Percentiles rank a stretch among this genome's conserved stretches.
These are phyloP conservation scores for Chrysoperla carnea DNA, from an alignment of 1,140 invertebrate genomes.

Conservation along the genomic window DNA sequence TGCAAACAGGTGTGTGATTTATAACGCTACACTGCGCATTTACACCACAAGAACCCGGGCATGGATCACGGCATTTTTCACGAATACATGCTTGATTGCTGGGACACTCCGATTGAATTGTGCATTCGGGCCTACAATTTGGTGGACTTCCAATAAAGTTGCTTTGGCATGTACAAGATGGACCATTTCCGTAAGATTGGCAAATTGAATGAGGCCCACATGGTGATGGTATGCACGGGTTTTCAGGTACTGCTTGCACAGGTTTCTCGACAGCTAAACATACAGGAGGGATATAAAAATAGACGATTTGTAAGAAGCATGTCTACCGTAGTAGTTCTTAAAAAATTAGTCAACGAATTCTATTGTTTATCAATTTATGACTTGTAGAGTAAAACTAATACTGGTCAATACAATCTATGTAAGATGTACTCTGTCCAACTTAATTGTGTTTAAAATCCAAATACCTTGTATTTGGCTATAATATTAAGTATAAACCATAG, in stretches of 20 bases:
- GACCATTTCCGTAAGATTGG: conserved; percentile 30
- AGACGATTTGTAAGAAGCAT: conserved; percentile 5
- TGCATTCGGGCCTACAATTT: conserved; percentile 45
- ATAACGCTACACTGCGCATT: conserved; percentile 52
- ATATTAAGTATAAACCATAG: too few species aligned
- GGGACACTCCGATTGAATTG: conserved; percentile 41
- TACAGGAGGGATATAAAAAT: conserved; percentile 22
- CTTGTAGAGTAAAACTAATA: too few species aligned
- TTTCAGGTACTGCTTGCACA: conserved; percentile 18
- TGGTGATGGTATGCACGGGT: conserved; percentile 45
- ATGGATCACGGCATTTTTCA: conserved; percentile 54
- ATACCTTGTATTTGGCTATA: too few species aligned
- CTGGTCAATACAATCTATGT: too few species aligned
- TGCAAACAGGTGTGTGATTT: conserved; percentile 56
- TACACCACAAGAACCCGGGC: conserved; percentile 50
- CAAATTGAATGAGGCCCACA: conserved; percentile 50
- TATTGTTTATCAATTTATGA: too few species aligned
- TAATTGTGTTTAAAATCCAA: too few species aligned
- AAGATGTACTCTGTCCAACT: too few species aligned
- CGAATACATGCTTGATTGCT: conserved; percentile 48
- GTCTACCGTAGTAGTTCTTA: conserved; percentile 19
- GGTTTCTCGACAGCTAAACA: conserved; percentile 18
- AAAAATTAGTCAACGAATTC: conserved; percentile 11
- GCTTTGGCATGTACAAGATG: conserved; percentile 38
- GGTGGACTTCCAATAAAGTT: conserved; percentile 44